Evolutionary conservation across 2,888 invertebrate species (phyloP).

Genomic region (Laothoe populi): DNA sequence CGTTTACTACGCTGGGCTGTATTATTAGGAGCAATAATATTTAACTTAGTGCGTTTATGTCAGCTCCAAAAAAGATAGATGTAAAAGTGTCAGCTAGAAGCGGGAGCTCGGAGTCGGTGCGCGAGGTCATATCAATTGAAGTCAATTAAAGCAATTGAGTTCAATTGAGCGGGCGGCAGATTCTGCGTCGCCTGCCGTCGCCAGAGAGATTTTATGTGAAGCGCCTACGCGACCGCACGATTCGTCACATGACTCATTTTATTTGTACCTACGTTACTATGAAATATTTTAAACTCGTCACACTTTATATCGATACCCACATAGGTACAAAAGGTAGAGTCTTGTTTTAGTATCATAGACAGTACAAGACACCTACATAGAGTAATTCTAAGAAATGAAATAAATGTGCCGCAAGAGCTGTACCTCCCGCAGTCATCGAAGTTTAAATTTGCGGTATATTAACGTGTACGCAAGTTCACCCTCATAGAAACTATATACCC

Average conservation of each 20-base stretch:
- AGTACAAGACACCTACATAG: too few species aligned
- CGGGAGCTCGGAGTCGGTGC: conserved; percentile 77
- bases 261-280: conserved; percentile 40
- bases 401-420: too few species aligned
- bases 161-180: conserved; percentile 83
- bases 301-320: neutral
- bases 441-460: too few species aligned
- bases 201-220: conserved; percentile 82
- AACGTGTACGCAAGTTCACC: too few species aligned
- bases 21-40: conserved; percentile 69
- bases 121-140: conserved; percentile 85
- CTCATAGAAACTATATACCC: too few species aligned
- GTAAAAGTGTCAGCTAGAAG: conserved; percentile 82
- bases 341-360: too few species aligned
- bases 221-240: conserved; percentile 72
- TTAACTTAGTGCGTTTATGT: conserved; percentile 74
- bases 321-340: neutral
- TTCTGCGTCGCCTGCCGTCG: conserved; percentile 78
- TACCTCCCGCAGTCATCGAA: too few species aligned
- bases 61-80: conserved; percentile 83
- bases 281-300: conserved; percentile 13
- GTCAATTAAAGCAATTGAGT: conserved; percentile 82
- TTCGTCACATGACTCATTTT: conserved; percentile 72
- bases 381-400: too few species aligned
- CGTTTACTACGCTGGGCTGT: conserved; percentile 36